Evolutionary conservation across 2,797 vertebrate genomes (phyloP), one percentile per base, ranked within the genome.

Genomic region (Emydoidea blandingii): DNA sequence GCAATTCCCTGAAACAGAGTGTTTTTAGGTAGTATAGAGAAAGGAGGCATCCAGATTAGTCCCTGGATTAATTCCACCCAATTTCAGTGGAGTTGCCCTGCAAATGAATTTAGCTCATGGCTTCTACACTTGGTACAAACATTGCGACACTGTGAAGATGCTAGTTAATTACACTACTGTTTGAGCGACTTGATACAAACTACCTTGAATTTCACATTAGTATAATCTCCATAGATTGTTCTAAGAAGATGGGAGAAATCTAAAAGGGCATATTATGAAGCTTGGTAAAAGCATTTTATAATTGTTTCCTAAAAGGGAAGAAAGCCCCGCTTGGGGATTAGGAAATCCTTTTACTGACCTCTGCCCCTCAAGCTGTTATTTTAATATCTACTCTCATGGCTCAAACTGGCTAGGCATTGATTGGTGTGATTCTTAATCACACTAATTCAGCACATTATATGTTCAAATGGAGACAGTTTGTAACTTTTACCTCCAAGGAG

Each of bases 401-500:
- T 50, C 65, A 88, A 91, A 31, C 14, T 11, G 25, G 86, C 80
- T 54, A 90, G 52, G 91, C 82, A 56, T 25, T n/a, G 52, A 86
- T 83, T 91, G 83, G n/a, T 84, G 79, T 34, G 47, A 12, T 62
- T 88, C 92, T 92, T 47, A 53, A 76, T 96, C 68, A 41, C 80
- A n/a, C 1, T 8, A n/a, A 41, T 72, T 14, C 72, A 87, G 74
- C 81, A 86, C 3, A 2, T 74, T 74, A 31, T 1, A 2, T 81
- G 25, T 25, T 19, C 54, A 76, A 86, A 34, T 49, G 82, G 31
- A 87, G 74, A 79, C 59, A 86, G 80, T 34, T 11, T 16, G 41
- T 25, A 79, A 41, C 94, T 97, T 91, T 98, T 98, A 99, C 99
- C 99, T 99, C 99, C 94, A 99, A 97, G 18, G 99, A 99, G 98